A percentile compares a stretch with the other conserved stretches of the same genome.
These are phyloP conservation scores for Stercorarius parasiticus DNA, from an alignment of 2,113 vertebrate species.

Conservation along the genomic window DNA sequence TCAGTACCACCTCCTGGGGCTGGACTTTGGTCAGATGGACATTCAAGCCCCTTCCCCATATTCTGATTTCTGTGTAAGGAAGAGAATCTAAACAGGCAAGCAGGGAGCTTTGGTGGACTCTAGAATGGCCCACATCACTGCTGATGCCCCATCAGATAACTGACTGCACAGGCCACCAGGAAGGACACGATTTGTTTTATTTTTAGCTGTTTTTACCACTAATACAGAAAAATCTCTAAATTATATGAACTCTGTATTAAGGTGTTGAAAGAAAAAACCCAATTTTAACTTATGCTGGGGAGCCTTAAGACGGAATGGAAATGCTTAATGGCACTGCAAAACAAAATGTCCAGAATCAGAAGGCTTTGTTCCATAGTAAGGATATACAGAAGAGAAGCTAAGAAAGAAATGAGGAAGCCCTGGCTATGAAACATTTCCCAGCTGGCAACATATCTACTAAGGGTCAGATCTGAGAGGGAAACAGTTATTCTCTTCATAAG, in stretches of 20 bases:
- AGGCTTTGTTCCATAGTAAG: background rate
- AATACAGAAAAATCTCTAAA: background rate
- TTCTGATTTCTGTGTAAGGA: background rate
- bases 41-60: background rate
- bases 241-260: background rate
- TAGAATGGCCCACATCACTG: background rate
- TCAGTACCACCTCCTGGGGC: background rate
- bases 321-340: background rate
- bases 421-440: background rate
- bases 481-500: background rate
- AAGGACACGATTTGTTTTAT: background rate
- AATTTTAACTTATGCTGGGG: background rate
- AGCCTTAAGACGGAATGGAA: background rate
- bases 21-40: background rate
- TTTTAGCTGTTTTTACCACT: background rate
- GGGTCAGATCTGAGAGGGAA: background rate
- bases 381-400: background rate
- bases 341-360: background rate
- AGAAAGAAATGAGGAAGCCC: background rate
- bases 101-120: background rate
- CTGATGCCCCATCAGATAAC: background rate
- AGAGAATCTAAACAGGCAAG: background rate
- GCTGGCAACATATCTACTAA: background rate
- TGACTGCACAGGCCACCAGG: background rate
- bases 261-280: background rate